Evolutionary conservation across 37 sponge, comb jelly and placozoan genomes (phyloP).

Genomic region (Oopsacas minuta): DNA sequence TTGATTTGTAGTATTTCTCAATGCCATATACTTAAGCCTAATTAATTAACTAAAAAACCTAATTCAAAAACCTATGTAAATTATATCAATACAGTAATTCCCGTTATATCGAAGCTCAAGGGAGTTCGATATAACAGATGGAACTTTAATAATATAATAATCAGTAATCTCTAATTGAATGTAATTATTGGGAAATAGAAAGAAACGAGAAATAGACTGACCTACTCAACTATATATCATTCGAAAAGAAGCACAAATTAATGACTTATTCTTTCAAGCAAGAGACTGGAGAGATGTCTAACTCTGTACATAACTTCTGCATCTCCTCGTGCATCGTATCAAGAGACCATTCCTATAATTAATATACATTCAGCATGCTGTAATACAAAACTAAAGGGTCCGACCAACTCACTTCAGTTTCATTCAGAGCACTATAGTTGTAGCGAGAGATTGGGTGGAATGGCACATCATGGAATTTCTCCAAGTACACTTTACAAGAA

Average conservation of each 20-base stretch:
- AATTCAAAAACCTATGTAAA: neutral
- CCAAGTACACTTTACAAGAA: constrained; percentile 51
- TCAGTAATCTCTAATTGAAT: neutral
- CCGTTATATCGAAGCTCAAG: no score
- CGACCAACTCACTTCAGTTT: constrained; percentile 47
- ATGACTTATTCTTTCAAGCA: neutral
- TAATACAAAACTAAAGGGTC: neutral
- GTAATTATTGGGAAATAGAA: neutral
- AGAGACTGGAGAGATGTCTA: neutral
- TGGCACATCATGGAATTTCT: constrained; percentile 40
- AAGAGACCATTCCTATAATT: constrained; percentile 5
- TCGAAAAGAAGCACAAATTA: neutral
- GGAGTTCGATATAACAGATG: neutral
- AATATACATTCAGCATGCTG: no score
- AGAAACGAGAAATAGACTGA: neutral
- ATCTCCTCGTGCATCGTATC: neutral
- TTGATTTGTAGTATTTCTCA: neutral
- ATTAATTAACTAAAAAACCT: neutral
- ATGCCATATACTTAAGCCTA: neutral
- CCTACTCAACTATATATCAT: neutral
- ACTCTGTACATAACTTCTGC: neutral
- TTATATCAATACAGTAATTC: neutral
- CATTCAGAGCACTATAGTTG: constrained; percentile 33
- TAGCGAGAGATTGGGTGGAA: constrained; percentile 50
- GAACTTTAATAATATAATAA: neutral